Base-by-base conservation (phyloP, 2,113 vertebrate genomes). In the Protobothrops flavoviridis region DNA sequence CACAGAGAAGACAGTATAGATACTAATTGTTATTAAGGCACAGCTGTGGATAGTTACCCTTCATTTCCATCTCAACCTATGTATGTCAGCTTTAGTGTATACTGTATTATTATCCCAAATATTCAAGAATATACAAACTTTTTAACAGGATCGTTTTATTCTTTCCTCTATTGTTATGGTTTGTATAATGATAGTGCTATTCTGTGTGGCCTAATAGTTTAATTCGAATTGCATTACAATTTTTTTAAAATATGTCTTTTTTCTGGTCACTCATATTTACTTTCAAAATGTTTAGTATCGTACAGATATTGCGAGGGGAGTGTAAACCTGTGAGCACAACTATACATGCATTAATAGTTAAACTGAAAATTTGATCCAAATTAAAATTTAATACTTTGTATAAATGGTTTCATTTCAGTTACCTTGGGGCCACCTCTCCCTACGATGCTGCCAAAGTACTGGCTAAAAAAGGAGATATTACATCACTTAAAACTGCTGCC, bases 361-460 rank as follows among this genome's bases (percentile, higher is more conserved):
- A 88, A 74, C 39, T 55, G n/a, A 88, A 0, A 39, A 56, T n/a
- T 81, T 89, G 2, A 48, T 93, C 50, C 87, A 94, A 33, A 24
- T 7, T 59, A 48, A 10, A 0, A 0, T 29, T 43, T 9, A 45
- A 69, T 43, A 64, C 33, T 91, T 1, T 87, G 24, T 93, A n/a
- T 13, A 45, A 4, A 74, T 20, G 4, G 4, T 88, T 1, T 0
- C 17, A 95, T 56, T 91, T 1, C 94, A 99, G 99, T 96, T 98
- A 99, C 93, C 96, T 99, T 56, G 99, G 99, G 0, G 97, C 98
- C 1, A 97, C 98, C 1, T 98, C 98, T 23, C 96, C 98, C 56
- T 99, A 99, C 7, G 99, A 99, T 85, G 99, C 99, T 0, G 99
- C 98, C 89, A 99, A 99, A 96, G 98, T 99, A 74, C 94, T 99